phyloP scores from a whole-genome alignment of 2,888 invertebrate genomes.

The Habroteleia sp. region DNA sequence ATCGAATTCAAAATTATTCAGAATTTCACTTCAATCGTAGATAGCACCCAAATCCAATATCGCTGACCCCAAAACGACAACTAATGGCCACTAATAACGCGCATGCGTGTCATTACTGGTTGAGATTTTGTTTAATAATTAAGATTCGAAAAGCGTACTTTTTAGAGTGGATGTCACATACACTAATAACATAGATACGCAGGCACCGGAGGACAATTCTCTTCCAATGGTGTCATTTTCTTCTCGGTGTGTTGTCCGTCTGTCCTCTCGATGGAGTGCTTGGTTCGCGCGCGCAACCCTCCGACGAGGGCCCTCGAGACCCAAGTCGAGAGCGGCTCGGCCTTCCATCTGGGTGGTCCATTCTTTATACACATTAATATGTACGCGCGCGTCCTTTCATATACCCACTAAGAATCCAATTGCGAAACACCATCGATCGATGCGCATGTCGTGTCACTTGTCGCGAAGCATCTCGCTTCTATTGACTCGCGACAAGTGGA shows the following conservation, averaged over 20 bases:
- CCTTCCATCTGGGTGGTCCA: conserved; percentile 80
- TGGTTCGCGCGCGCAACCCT: conserved; percentile 77
- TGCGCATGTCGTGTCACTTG: conserved; percentile 14
- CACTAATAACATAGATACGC: conserved; percentile 55
- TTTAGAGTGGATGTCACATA: conserved; percentile 57
- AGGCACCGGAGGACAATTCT: conserved; percentile 42
- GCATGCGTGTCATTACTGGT: conserved; percentile 27
- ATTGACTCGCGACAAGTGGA: conserved; percentile 25
- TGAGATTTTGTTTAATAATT: conserved; percentile 51
- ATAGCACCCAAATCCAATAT: no score
- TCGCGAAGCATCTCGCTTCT: conserved; percentile 9
- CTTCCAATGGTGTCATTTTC: conserved; percentile 68
- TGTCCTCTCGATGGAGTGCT: conserved; percentile 77
- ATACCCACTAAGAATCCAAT: conserved; percentile 32
- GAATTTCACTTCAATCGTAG: no score
- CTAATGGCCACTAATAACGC: conserved; percentile 43
- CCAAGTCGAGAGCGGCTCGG: conserved; percentile 73
- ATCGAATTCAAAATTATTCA: no score
- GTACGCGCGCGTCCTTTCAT: conserved; percentile 24
- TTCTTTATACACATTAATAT: conserved; percentile 79
- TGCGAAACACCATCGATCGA: conserved; percentile 31
- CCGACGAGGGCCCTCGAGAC: conserved; percentile 76
- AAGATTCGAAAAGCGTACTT: conserved; percentile 52
- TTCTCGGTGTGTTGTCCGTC: conserved; percentile 71
- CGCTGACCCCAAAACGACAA: conserved; percentile 12